Evolutionary conservation across 2,797 vertebrate genomes (phyloP), one percentile per base, ranked within the genome.

Genomic region (Sebastes hubbsi): DNA sequence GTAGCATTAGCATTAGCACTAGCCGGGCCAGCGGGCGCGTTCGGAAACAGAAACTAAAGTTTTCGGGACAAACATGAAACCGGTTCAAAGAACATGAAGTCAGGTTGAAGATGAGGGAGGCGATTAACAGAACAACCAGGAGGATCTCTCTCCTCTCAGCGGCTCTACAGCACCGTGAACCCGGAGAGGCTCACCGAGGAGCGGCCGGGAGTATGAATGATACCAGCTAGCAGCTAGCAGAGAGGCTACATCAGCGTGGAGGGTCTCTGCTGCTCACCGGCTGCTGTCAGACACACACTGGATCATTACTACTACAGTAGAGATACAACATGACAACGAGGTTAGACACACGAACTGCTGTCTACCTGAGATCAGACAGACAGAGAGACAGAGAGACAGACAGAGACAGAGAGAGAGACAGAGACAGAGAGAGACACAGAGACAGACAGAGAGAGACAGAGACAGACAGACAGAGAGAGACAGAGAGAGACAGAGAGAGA

Each of bases 211-310:
- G 25, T 80, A 55, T 82, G 72, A 85, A 80, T 81, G 81, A 61
- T 78, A 38, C 6, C 1, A 5, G 88, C 85, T 88, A 86, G 46
- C 4, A 4, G 79, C 27, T 29, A 29, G 6, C 29, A 24, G 24
- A 71, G 63, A 1, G 12, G 87, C 90, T 90, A 75, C 22, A 27
- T 13, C 69, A 68, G 89, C 87, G 90, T 92, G 91, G 91, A 91
- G 93, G 92, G 89, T 90, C 87, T 85, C 20, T 8, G 24, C 42
- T 76, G 13, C 67, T 29, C n/a, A 12, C 27, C 36, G 5, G 75
- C 63, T 65, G 42, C 82, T 6, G 29, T 27, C 27, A 27, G 4
- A 27, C 1, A 27, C 27, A 27, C 27, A 5, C 27, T 27, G 27
- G 0, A 27, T 27, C 1, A 27, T 4, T 27, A 27, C 1, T 27